phyloP scores from a whole-genome alignment of 2,888 invertebrate genomes.

The Agrotis clavis region DNA sequence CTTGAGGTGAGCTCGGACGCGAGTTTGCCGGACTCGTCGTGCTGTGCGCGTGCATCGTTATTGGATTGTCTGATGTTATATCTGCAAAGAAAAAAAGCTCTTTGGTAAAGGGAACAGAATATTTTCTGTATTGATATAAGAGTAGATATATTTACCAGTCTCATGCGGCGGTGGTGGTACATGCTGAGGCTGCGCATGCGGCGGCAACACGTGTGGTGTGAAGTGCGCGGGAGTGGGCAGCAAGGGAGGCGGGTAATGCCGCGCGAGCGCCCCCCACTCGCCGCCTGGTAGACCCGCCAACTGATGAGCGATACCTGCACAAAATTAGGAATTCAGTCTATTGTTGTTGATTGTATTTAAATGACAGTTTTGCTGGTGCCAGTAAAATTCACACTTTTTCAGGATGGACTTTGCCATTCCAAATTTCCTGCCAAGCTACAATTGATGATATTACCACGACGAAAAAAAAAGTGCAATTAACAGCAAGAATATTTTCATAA shows the following conservation, averaged over 20 bases:
- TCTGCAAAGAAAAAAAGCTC: slow-evolving; percentile 71
- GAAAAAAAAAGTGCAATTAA: neutral
- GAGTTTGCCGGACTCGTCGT: slow-evolving; percentile 94
- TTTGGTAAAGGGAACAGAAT: slow-evolving; percentile 10
- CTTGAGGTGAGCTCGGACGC: slow-evolving; percentile 90
- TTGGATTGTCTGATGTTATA: slow-evolving; percentile 83
- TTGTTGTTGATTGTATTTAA: too few species aligned
- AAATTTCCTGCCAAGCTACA: too few species aligned
- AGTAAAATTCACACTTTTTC: too few species aligned
- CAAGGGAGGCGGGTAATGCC: slow-evolving; percentile 90
- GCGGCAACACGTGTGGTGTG: slow-evolving; percentile 90
- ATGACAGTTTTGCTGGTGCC: too few species aligned
- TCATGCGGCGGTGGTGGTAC: slow-evolving; percentile 88
- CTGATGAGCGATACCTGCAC: slow-evolving; percentile 94
- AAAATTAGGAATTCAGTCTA: slow-evolving; percentile 16
- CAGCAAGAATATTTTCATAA: neutral
- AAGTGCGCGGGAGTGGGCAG: slow-evolving; percentile 90
- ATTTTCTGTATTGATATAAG: neutral
- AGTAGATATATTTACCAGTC: slow-evolving; percentile 78
- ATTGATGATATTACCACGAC: too few species aligned
- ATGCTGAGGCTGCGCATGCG: slow-evolving; percentile 87
- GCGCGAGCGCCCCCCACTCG: slow-evolving; percentile 92
- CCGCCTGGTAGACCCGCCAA: slow-evolving; percentile 93
- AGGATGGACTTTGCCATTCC: too few species aligned
- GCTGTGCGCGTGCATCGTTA: slow-evolving; percentile 92